phyloP scores from a whole-genome alignment of 2,888 invertebrate genomes.

The Eupelmus urozonus region DNA sequence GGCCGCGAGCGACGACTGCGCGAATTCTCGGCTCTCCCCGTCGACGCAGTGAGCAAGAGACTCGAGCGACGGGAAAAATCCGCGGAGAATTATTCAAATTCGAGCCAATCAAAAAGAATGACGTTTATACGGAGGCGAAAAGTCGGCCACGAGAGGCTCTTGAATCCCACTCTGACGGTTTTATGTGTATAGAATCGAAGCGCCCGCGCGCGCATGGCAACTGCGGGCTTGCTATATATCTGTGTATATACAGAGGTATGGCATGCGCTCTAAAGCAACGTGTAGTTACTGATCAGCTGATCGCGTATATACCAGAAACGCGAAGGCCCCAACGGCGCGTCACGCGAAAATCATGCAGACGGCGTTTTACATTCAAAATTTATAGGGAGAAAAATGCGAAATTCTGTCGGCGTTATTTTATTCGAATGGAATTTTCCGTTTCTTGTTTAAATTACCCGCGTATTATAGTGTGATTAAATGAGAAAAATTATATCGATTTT shows the following conservation, averaged over 20 bases:
- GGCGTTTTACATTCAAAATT: too few species aligned
- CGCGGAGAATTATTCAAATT: slow-evolving; percentile 26
- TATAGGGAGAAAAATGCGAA: too few species aligned
- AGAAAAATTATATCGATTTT: too few species aligned
- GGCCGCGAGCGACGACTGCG: too few species aligned
- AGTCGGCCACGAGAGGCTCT: slow-evolving; percentile 40
- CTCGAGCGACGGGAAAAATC: background rate
- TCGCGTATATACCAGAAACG: background rate
- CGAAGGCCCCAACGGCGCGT: background rate
- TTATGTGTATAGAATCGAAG: background rate
- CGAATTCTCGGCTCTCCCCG: too few species aligned
- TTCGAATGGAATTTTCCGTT: too few species aligned
- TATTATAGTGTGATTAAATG: too few species aligned
- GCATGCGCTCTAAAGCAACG: background rate
- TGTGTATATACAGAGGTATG: background rate
- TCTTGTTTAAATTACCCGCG: too few species aligned
- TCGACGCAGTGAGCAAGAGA: too few species aligned
- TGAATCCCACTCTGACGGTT: background rate
- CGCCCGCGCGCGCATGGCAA: slow-evolving; percentile 37
- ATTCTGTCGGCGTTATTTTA: too few species aligned
- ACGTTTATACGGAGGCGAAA: slow-evolving; percentile 24
- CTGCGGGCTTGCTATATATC: background rate
- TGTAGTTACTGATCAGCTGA: slow-evolving; percentile 40
- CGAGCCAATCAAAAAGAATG: slow-evolving; percentile 29
- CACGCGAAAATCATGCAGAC: background rate